A percentile compares a stretch with the other conserved stretches of the same genome.
Conservation (phyloP, 2,888 invertebrate species). For the Tenthredo mesomela region DNA sequence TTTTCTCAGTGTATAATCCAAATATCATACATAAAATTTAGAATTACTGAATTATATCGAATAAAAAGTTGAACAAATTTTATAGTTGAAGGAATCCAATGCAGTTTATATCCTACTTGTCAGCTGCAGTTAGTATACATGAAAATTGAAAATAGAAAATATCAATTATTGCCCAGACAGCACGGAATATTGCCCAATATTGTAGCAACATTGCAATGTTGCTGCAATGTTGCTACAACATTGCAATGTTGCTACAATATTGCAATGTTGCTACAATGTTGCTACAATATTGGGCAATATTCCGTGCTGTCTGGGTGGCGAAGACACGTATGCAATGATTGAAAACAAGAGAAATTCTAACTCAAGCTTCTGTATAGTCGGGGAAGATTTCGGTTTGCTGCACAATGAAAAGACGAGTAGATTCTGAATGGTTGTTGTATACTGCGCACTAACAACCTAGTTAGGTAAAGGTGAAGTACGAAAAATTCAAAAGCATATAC, state of each 20-base stretch:
- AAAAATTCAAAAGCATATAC: not conserved
- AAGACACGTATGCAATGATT: not conserved
- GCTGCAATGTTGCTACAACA: too few relatives aligned
- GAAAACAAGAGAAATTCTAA: not conserved
- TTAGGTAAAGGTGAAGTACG: not conserved
- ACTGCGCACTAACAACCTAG: not conserved
- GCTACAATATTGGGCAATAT: too few relatives aligned
- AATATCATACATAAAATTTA: not conserved
- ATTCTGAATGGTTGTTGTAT: not conserved
- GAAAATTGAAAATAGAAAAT: not conserved
- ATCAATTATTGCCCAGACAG: not conserved
- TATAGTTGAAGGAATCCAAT: not conserved
- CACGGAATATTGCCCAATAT: too few relatives aligned
- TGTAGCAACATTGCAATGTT: too few relatives aligned
- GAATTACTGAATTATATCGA: not conserved
- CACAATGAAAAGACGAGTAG: not conserved
- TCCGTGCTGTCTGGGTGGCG: not conserved
- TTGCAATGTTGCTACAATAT: too few relatives aligned
- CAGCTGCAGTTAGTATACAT: not conserved
- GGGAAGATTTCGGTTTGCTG: not conserved
- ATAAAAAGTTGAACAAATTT: not conserved
- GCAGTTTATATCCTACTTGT: not conserved
- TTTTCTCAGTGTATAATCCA: too few relatives aligned
- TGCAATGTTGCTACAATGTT: too few relatives aligned
- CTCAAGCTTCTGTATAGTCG: not conserved